Percentiles rank a stretch among this genome's conserved stretches.
Conservation (phyloP, 2,113 vertebrate genomes). For the Heteronetta atricapilla region DNA sequence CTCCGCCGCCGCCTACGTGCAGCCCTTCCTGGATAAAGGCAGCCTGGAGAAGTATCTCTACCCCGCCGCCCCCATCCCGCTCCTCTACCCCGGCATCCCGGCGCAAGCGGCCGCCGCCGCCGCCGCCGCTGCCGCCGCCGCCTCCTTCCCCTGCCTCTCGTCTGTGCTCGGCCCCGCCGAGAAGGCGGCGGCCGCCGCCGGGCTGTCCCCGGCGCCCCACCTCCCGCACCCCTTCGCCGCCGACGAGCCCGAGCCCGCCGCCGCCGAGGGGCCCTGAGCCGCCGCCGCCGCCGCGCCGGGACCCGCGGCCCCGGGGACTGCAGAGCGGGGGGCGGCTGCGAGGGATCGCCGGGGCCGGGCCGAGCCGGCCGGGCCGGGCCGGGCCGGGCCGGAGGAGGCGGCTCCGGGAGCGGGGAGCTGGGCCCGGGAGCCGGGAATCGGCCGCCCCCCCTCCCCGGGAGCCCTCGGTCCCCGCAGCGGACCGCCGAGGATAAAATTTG, state of each 20-base stretch:
- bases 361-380: too few relatives aligned
- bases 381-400: neutral
- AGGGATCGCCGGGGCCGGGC: too few relatives aligned
- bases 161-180: constrained; percentile 73
- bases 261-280: neutral
- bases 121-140: constrained; percentile 67
- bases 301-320: neutral
- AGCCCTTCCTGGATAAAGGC: constrained; percentile 90
- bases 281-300: neutral
- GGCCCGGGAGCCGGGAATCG: too few relatives aligned
- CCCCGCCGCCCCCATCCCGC: constrained; percentile 83
- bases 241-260: constrained; percentile 35
- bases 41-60: constrained; percentile 89
- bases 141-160: constrained; percentile 83
- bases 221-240: constrained; percentile 69
- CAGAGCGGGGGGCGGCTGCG: neutral
- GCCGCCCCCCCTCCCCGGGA: too few relatives aligned
- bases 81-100: constrained; percentile 82
- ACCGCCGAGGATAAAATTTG: constrained; percentile 30
- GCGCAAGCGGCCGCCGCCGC: constrained; percentile 65
- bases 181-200: constrained; percentile 43
- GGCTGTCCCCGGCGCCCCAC: constrained; percentile 68
- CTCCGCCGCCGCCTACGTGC: constrained; percentile 82
- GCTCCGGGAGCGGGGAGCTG: neutral
- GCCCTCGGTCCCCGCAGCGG: neutral